phyloP scores from a whole-genome alignment of 2,888 invertebrate species.

The Agonopterix arenella region DNA sequence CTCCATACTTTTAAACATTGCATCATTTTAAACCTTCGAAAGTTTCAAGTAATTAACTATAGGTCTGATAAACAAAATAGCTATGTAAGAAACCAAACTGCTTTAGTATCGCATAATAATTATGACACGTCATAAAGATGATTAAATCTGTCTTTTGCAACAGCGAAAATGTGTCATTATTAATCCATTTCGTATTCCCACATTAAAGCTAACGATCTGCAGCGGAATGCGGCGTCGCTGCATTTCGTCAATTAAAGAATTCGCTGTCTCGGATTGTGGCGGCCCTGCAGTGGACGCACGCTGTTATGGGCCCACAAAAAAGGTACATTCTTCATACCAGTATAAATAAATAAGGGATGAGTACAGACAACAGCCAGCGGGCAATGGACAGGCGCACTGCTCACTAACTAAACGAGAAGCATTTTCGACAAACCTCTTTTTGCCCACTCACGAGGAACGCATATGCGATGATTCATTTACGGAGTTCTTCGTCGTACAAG shows the following conservation, averaged over 20 bases:
- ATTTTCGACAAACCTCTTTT: conserved; percentile 76
- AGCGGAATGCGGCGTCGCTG: conserved; percentile 50
- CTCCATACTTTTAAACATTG: too few species aligned
- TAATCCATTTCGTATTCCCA: conserved; percentile 50
- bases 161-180: conserved; percentile 26
- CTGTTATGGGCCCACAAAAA: conserved; percentile 63
- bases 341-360: conserved; percentile 76
- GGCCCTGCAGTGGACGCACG: conserved; percentile 40
- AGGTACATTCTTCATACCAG: conserved; percentile 67
- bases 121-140: conserved; percentile 5
- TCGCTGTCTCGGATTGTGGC: conserved; percentile 49
- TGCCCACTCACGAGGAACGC: conserved; percentile 65
- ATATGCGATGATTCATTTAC: conserved; percentile 75
- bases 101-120: background rate
- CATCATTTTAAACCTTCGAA: too few species aligned
- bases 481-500: conserved; percentile 66
- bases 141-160: conserved; percentile 8
- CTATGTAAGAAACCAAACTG: too few species aligned
- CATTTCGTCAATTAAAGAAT: conserved; percentile 72
- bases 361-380: conserved; percentile 45
- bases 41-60: too few species aligned
- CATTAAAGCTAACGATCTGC: conserved; percentile 58
- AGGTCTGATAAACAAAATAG: background rate
- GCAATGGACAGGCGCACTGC: conserved; percentile 36
- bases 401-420: conserved; percentile 55